A percentile compares a stretch with the other conserved stretches of the same genome.
phyloP scores from a whole-genome alignment of 2,888 invertebrate genomes.

The Ypsolopha sequella region DNA sequence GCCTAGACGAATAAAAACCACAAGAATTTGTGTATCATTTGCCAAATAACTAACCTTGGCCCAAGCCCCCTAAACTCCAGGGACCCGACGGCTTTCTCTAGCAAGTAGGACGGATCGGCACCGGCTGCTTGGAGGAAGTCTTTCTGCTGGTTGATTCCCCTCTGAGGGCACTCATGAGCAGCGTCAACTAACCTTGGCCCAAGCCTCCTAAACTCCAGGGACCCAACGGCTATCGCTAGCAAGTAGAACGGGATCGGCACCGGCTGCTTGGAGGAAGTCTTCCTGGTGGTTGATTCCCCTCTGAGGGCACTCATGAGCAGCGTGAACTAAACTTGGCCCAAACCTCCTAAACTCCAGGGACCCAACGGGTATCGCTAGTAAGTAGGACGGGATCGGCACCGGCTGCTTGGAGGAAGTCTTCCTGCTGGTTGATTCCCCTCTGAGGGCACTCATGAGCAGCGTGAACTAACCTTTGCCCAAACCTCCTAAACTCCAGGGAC shows the following conservation, averaged over 20 bases:
- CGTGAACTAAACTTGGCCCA: constrained; percentile 77
- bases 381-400: constrained; percentile 86
- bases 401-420: no score
- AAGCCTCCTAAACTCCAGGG: constrained; percentile 78
- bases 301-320: no score
- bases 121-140: no score
- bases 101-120: constrained; percentile 89
- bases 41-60: constrained; percentile 57
- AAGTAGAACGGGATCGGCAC: constrained; percentile 89
- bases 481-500: constrained; percentile 76
- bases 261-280: no score
- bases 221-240: constrained; percentile 90
- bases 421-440: no score
- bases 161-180: no score
- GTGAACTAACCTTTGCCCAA: constrained; percentile 80
- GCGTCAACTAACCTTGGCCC: constrained; percentile 77
- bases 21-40: constrained; percentile 5
- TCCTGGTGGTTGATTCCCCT: no score
- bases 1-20: neutral
- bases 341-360: constrained; percentile 79
- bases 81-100: constrained; percentile 90
- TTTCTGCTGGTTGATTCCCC: no score
- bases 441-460: no score
- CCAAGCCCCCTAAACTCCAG: constrained; percentile 82
- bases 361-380: constrained; percentile 92